These are phyloP conservation scores for Drosophila carrolli DNA, from an alignment of 1,140 invertebrate species.

Conservation along the genomic window DNA sequence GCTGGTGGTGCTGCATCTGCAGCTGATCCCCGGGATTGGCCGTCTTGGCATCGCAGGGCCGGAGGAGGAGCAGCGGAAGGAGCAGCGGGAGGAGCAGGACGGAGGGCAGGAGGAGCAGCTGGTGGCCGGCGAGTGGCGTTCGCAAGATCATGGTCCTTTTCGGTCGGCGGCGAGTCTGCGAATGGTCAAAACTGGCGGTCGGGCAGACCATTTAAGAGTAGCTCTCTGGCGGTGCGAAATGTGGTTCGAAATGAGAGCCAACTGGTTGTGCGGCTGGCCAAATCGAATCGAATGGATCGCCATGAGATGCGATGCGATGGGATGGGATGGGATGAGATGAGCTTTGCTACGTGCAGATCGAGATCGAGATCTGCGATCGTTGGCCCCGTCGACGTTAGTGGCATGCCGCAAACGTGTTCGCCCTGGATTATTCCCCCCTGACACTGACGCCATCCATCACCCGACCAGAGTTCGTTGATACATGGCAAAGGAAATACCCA, in stretches of 20 bases:
- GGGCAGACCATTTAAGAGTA: slow-evolving; percentile 57
- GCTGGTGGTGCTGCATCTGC: slow-evolving; percentile 40
- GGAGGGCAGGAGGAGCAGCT: slow-evolving; percentile 22
- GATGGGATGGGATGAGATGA: slow-evolving; percentile 22
- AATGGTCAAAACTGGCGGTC: slow-evolving; percentile 59
- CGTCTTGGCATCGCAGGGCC: slow-evolving; percentile 52
- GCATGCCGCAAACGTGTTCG: slow-evolving; percentile 41
- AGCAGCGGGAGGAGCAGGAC: background rate
- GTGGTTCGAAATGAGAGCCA: slow-evolving; percentile 42
- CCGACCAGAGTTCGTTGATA: slow-evolving; percentile 43
- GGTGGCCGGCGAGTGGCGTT: slow-evolving; percentile 37
- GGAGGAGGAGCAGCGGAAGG: slow-evolving; percentile 30
- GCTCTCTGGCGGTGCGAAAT: slow-evolving; percentile 34
- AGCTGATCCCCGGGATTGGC: slow-evolving; percentile 33
- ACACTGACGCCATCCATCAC: slow-evolving; percentile 3
- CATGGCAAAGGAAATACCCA: slow-evolving; percentile 2
- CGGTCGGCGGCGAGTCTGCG: slow-evolving; percentile 58
- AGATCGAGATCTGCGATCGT: slow-evolving; percentile 25
- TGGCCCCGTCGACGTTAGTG: slow-evolving; percentile 23
- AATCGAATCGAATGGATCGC: slow-evolving; percentile 41
- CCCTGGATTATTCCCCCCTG: slow-evolving; percentile 11
- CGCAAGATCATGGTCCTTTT: slow-evolving; percentile 68
- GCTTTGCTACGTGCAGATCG: slow-evolving; percentile 33
- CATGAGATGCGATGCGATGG: slow-evolving; percentile 1
- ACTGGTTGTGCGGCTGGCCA: slow-evolving; percentile 66